These are phyloP conservation scores for Ophthalmolycus amberensis DNA, from an alignment of 2,113 vertebrate species.

Conservation along the genomic window DNA sequence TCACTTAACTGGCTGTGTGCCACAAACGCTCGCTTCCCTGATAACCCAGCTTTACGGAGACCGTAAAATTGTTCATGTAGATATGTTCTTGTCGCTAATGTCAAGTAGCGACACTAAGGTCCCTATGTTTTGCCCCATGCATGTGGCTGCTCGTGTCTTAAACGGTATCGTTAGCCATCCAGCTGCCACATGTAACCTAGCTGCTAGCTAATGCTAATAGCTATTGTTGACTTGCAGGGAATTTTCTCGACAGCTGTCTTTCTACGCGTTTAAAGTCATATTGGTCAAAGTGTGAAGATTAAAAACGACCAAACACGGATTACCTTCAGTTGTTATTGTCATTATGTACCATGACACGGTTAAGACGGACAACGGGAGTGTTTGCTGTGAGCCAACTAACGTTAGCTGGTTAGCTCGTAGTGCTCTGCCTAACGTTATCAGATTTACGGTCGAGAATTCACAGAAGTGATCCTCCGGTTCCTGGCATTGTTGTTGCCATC, in stretches of 20 bases:
- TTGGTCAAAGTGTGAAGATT: neutral
- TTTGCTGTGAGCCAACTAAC: constrained; percentile 10
- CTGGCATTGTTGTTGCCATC: constrained; percentile 70
- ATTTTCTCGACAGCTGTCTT: constrained; percentile 35
- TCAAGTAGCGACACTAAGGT: fast-evolving
- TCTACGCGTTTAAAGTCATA: neutral
- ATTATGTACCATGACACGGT: constrained; percentile 18
- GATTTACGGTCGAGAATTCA: constrained; percentile 65
- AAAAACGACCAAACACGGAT: too few species aligned
- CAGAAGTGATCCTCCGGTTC: constrained; percentile 65
- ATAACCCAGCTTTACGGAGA: neutral
- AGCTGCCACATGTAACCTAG: constrained; percentile 76
- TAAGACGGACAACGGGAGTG: neutral
- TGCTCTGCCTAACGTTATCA: constrained; percentile 34
- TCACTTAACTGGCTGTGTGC: constrained; percentile 39
- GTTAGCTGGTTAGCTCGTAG: constrained; percentile 4
- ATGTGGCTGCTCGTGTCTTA: constrained; percentile 7
- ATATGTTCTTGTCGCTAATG: too few species aligned
- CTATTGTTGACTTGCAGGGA: constrained; percentile 68
- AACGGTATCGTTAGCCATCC: constrained; percentile 24
- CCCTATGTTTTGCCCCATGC: fast-evolving
- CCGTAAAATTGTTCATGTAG: too few species aligned
- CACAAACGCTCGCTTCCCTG: neutral
- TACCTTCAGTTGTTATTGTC: neutral
- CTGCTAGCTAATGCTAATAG: constrained; percentile 57